These are phyloP conservation scores for Colistium nudipinnis DNA, from an alignment of 2,113 vertebrate genomes.

Conservation along the genomic window DNA sequence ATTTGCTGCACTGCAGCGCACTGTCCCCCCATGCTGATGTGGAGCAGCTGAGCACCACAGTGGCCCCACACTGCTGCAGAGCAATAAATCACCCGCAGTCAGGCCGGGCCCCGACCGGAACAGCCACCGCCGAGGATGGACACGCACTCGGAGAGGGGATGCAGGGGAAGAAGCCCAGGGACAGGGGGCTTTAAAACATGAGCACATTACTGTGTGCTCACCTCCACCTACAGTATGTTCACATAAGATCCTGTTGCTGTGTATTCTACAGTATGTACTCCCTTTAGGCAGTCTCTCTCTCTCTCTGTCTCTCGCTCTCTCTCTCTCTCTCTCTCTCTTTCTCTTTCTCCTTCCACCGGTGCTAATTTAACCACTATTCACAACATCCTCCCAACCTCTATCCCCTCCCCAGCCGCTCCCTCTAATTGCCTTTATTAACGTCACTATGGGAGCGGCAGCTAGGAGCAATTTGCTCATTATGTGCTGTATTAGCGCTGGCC, in stretches of 20 bases:
- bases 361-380: slow-evolving; percentile 59
- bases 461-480: slow-evolving; percentile 80
- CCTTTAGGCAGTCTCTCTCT: slow-evolving; percentile 31
- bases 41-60: slow-evolving; percentile 80
- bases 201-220: slow-evolving; percentile 36
- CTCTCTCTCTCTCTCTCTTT: slow-evolving; percentile 20
- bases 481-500: slow-evolving; percentile 78
- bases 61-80: slow-evolving; percentile 79
- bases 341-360: slow-evolving; percentile 23
- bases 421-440: slow-evolving; percentile 83
- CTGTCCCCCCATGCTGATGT: slow-evolving; percentile 79
- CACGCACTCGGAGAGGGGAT: slow-evolving; percentile 44
- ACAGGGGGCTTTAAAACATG: slow-evolving; percentile 19
- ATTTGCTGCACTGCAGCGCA: slow-evolving; percentile 83
- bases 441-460: slow-evolving; percentile 82
- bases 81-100: slow-evolving; percentile 83
- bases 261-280: slow-evolving; percentile 33
- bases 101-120: slow-evolving; percentile 50
- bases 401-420: slow-evolving; percentile 71
- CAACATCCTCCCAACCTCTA: slow-evolving; percentile 65
- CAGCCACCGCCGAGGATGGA: slow-evolving; percentile 70
- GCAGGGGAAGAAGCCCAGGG: slow-evolving; percentile 13
- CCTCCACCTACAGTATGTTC: slow-evolving; percentile 53
- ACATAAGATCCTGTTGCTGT: slow-evolving; percentile 51
- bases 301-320: too few species aligned